These are phyloP conservation scores for Carduelis carduelis DNA, from an alignment of 2,797 vertebrate species.

Conservation along the genomic window DNA sequence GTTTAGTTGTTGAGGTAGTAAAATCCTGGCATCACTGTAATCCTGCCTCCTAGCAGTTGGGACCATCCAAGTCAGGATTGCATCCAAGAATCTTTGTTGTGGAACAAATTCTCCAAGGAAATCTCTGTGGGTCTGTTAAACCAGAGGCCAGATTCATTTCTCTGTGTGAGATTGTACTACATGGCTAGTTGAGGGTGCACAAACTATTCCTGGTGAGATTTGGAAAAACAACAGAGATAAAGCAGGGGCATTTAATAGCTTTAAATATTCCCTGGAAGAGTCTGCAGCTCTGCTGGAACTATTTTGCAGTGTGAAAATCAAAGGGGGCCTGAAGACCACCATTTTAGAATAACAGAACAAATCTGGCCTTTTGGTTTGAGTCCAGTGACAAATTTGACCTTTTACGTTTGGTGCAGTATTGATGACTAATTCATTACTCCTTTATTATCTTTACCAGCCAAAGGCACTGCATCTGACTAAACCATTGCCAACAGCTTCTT, in stretches of 20 bases:
- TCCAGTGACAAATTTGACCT: conserved; percentile 7
- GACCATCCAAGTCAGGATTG: background rate
- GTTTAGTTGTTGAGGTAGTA: background rate
- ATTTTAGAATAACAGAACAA: background rate
- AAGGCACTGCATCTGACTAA: conserved; percentile 30
- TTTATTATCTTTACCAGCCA: conserved; percentile 11
- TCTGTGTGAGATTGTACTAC: background rate
- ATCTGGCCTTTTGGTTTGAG: background rate
- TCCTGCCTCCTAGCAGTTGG: background rate
- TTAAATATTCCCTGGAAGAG: background rate
- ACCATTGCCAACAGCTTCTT: conserved; percentile 4
- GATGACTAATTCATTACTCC: conserved; percentile 44
- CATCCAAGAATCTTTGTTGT: background rate
- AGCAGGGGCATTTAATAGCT: background rate
- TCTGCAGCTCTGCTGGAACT: background rate
- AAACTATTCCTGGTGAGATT: background rate
- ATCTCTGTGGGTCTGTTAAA: background rate
- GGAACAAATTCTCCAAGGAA: background rate
- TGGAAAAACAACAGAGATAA: background rate
- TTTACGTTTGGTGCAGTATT: background rate
- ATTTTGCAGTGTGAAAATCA: background rate
- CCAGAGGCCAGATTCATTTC: background rate
- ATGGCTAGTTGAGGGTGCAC: background rate
- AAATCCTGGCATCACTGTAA: background rate
- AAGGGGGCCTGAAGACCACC: background rate